Evolutionary conservation across 2,797 vertebrate species (phyloP), one percentile per base, ranked within the genome.

Genomic region (Channa striata): DNA sequence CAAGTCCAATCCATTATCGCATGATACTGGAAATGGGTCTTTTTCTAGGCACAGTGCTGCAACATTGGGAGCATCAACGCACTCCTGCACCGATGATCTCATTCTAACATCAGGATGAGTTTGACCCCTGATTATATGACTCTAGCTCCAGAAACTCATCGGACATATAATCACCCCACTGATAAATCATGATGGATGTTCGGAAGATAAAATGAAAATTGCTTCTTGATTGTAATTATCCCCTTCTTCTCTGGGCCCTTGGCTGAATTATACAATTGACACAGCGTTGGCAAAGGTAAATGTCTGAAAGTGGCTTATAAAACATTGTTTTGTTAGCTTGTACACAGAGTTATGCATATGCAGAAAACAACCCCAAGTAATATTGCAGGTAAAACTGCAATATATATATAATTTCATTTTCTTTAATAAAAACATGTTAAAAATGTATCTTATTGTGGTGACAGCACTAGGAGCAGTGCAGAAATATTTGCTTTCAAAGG

Each of bases 241-340:
- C 68, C 39, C 17, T 20, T 40, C 23, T 74, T 82, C 36, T 77
- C 48, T 51, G 25, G 58, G 49, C 51, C 49, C 23, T 8, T 63
- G 71, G 44, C 33, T 66, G 57, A 68, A 60, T 61, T 23, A 79
- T 78, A 44, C 56, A 63, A 74, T 34, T 47, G 54, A 63, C 69
- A 48, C 44, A 66, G 53, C 17, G 16, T 3, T 11, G 20, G 8
- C 21, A 60, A 17, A 43, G 11, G 8, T 51, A 51, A 47, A 62
- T 1, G 21, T 49, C 17, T 50, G 63, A 56, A 48, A 42, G 13
- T 43, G 50, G 50, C 21, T 37, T 10, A 1, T 12, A 46, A 11
- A 60, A 60, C 51, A 48, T 0, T n/a, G n/a, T 7, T 12, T 40
- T 66, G 40, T 59, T n/a, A 61, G 17, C 21, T 19, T 36, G 25